A percentile compares a stretch with the other conserved stretches of the same genome.
phyloP scores from a whole-genome alignment of 1,140 invertebrate species.

The Heliothis subflexa region DNA sequence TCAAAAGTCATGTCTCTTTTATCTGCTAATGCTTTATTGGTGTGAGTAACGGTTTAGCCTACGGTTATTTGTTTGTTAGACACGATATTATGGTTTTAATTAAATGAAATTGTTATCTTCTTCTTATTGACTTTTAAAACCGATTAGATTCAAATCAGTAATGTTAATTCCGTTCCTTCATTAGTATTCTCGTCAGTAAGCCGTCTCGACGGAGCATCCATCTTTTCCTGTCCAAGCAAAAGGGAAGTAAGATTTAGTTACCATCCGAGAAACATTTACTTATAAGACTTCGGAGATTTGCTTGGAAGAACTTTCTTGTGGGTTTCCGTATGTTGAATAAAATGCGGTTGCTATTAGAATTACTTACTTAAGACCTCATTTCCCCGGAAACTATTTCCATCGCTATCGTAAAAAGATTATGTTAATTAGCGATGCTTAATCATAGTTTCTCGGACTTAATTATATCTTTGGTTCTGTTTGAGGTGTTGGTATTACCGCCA shows the following conservation, averaged over 20 bases:
- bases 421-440: conserved; percentile 15
- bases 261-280: conserved; percentile 21
- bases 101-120: not conserved
- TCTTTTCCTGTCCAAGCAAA: conserved; percentile 34
- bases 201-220: not conserved
- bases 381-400: conserved; percentile 14
- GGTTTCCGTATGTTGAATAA: conserved; percentile 19
- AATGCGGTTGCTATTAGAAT: conserved; percentile 16
- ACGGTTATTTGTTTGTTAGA: conserved; percentile 25
- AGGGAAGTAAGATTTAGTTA: conserved; percentile 15
- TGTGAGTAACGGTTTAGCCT: not conserved
- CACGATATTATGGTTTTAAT: too few species aligned
- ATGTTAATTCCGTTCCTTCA: conserved; percentile 6
- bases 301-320: conserved; percentile 23
- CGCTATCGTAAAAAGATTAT: conserved; percentile 4
- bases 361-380: conserved; percentile 23
- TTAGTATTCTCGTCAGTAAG: conserved; percentile 19
- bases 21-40: conserved; percentile 18
- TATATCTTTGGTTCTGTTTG: conserved; percentile 8
- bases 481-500: conserved; percentile 3
- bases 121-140: not conserved
- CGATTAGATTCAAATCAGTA: not conserved
- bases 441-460: conserved; percentile 18
- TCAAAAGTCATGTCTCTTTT: not conserved
- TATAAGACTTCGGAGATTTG: conserved; percentile 14